Evolutionary conservation across 2,113 vertebrate species (phyloP), one percentile per base, ranked within the genome.

Genomic region (Promerops cafer): DNA sequence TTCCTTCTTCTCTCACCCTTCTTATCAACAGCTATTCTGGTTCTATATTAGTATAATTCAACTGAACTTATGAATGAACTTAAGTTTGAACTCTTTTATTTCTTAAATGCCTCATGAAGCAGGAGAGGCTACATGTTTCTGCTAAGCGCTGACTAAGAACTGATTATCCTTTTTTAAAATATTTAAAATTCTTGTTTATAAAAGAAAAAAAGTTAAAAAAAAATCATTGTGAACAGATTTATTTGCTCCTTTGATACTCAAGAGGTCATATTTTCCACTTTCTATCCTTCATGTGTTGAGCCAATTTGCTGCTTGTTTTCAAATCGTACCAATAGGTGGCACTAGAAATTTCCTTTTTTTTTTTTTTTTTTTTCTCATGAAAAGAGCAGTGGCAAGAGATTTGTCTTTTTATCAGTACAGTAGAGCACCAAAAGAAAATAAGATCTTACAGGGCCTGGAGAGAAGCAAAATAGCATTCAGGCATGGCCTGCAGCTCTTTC

Each of bases 401-500:
- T 70, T 63, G 9, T 74, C 47, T 63, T 93, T 87, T 95, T 61
- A 82, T 76, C 40, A 65, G 13, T 84, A 71, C 33, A 57, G 35
- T 18, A 72, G 33, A 89, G 19, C 10, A 35, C 40, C 76, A 87
- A 89, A 90, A 87, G 37, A 93, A 91, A 95, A 65, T 31, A 87
- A 75, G 57, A 84, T 72, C 84, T 93, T 89, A 92, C 53, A 83
- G 19, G 61, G 24, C 59, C 27, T 66, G 24, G 30, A 78, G 72
- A 92, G 70, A 85, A 96, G 53, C 11, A 89, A 95, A 91, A 87
- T 22, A 94, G 10, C 26, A 92, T 65, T 11, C 66, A 85, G 61
- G 27, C 75, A 94, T 90, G 79, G 79, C 70, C 85, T 94, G 88
- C 42, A 90, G 90, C 85, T 95, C 75, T 93, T 87, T 88, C 57